Conservation (phyloP, 2,797 vertebrate genomes). For the Mallotus villosus region DNA sequence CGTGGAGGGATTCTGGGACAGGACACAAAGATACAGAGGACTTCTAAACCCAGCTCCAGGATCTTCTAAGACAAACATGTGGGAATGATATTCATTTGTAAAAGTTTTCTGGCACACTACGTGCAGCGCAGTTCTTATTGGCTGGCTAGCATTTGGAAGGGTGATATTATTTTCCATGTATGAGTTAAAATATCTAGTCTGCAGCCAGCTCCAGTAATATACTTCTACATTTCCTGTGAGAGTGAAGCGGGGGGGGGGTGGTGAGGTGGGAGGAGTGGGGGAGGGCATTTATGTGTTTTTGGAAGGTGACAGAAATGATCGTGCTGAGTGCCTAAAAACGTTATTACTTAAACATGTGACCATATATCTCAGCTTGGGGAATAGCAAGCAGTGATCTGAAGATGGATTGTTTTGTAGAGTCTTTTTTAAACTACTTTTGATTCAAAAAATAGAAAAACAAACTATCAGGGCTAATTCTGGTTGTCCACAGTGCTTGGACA, state of each 20-base stretch:
- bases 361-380: conserved; percentile 24
- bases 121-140: conserved; percentile 23
- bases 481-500: conserved; percentile 33
- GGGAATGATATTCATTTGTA: conserved; percentile 53
- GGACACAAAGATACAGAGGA: conserved; percentile 35
- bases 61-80: conserved; percentile 47
- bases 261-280: conserved; percentile 8
- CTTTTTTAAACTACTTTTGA: conserved; percentile 27
- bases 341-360: conserved; percentile 26
- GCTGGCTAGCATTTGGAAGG: conserved; percentile 33
- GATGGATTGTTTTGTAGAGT: conserved; percentile 23
- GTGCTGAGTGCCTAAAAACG: conserved; percentile 6
- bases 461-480: conserved; percentile 23
- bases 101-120: conserved; percentile 20
- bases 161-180: conserved; percentile 28
- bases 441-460: conserved; percentile 25
- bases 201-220: conserved; percentile 37
- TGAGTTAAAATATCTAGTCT: conserved; percentile 32
- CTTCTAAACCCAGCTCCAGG: conserved; percentile 23
- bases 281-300: conserved; percentile 36
- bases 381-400: conserved; percentile 34
- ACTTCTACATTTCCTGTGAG: conserved; percentile 45
- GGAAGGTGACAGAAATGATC: conserved; percentile 25
- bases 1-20: conserved; percentile 28
- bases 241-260: conserved; percentile 16